A percentile compares a stretch with the other conserved stretches of the same genome.
These are phyloP conservation scores for Exocentrus adspersus DNA, from an alignment of 2,888 invertebrate species.

Conservation along the genomic window DNA sequence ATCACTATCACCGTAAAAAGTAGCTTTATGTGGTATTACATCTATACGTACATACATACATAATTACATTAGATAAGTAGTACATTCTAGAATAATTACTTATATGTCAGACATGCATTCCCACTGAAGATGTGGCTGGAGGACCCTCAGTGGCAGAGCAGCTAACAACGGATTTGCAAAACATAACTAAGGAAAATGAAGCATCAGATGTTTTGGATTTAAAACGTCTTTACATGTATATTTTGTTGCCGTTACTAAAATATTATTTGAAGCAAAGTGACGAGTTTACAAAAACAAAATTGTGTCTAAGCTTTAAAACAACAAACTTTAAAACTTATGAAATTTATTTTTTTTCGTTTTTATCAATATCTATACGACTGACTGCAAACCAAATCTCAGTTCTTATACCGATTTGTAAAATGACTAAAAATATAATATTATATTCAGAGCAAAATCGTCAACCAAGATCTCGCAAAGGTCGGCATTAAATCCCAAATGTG, in stretches of 20 bases:
- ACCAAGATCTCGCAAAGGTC: constrained; percentile 42
- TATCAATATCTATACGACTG: constrained; percentile 3
- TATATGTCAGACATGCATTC: constrained; percentile 61
- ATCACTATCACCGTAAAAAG: constrained; percentile 38
- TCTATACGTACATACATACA: constrained; percentile 61
- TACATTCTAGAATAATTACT: constrained; percentile 31
- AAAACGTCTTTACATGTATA: not conserved
- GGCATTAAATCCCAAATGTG: constrained; percentile 36
- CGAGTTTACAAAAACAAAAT: not conserved
- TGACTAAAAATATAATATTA: not conserved
- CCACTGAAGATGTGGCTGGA: constrained; percentile 81
- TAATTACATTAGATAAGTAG: constrained; percentile 54
- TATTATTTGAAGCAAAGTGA: not conserved
- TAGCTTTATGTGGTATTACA: constrained; percentile 49
- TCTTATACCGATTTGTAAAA: constrained; percentile 3
- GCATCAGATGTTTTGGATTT: not conserved
- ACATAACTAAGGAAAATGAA: constrained; percentile 3
- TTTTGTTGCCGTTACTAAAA: not conserved
- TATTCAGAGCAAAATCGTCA: constrained; percentile 23
- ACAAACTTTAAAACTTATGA: not conserved
- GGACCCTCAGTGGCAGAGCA: constrained; percentile 75
- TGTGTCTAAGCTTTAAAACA: constrained; percentile 6
- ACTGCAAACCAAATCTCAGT: constrained; percentile 4
- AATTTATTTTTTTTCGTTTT: constrained; percentile 14
- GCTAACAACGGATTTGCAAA: constrained; percentile 54